Evolutionary conservation across 2,113 vertebrate species (phyloP).

Genomic region (Shinisaurus crocodilurus): DNA sequence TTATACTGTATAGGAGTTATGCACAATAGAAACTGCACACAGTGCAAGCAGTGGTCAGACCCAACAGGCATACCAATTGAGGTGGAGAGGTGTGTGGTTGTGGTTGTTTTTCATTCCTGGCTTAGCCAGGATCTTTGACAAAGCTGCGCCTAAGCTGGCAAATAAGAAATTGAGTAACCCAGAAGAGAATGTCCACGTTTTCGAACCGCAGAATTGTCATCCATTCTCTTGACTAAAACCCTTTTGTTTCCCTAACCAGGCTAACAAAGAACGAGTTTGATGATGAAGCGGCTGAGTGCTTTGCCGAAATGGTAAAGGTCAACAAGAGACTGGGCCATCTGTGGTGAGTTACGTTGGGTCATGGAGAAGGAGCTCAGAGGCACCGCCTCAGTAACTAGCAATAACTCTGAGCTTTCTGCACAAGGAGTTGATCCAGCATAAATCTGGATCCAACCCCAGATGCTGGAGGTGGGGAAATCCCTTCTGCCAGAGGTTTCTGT

Average conservation of each 20-base stretch:
- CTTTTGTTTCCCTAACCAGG: slow-evolving; percentile 66
- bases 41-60: neutral
- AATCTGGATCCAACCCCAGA: too few relatives aligned
- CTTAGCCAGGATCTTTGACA: neutral
- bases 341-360: slow-evolving; percentile 75
- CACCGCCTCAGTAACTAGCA: slow-evolving; percentile 53
- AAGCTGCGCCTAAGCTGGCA: neutral
- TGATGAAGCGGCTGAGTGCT: slow-evolving; percentile 80
- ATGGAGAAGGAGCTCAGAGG: slow-evolving; percentile 39
- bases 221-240: too few relatives aligned
- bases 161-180: slow-evolving; percentile 25
- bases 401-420: slow-evolving; percentile 57
- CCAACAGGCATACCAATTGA: neutral
- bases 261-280: slow-evolving; percentile 81
- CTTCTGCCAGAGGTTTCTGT: too few relatives aligned
- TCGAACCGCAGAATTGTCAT: slow-evolving; percentile 23
- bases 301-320: slow-evolving; percentile 82
- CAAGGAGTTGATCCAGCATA: neutral
- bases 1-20: neutral
- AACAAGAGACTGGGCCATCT: slow-evolving; percentile 80
- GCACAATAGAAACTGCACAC: neutral
- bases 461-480: too few relatives aligned
- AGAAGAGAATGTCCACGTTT: neutral
- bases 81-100: neutral
- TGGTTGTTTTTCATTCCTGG: neutral